Evolutionary conservation across 2,888 invertebrate genomes (phyloP), one percentile per base, ranked within the genome.

Genomic region (Epirrita christyi): DNA sequence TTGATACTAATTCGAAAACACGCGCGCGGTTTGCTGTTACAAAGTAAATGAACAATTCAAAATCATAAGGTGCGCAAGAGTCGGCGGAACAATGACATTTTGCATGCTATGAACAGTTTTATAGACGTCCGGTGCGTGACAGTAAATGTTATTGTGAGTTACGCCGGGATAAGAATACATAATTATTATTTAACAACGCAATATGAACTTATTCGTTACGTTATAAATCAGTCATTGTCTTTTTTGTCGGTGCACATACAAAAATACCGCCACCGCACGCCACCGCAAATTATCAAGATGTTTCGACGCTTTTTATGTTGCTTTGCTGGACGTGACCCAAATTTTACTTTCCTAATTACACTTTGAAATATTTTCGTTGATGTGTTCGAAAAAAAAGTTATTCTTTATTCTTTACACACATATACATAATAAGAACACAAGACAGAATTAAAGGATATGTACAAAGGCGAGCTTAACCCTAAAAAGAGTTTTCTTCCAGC

Each of bases 21-120:
- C 41, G 21, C 51, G 38, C 41, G 37, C 38, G 11, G 9, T 32
- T 29, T 29, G 6, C 28, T 32, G 7, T 6, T 7, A 5, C 32
- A 9, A 7, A 10, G 28, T 15, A 34, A 37, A 14, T n/a, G 14
- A 32, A 34, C 10, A 63, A 53, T 52, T 61, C 57, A 47, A 66
- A 64, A 70, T 67, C 69, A 65, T 54, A 65, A 68, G 59, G 48
- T 55, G 44, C 42, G 50, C 53, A 66, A 57, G 15, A 65, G 64
- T 55, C 55, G 58, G 37, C 51, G 55, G 75, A 73, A 82, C 81
- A 81, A 78, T 80, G 75, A 72, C 71, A 72, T 78, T 83, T 79
- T 73, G 76, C 82, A 77, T 78, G 71, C 67, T 68, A 61, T 63
- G 49, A 68, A 70, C 71, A 69, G 72, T 76, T 76, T 78, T 81